phyloP scores from a whole-genome alignment of 2,797 vertebrate species.

The Phrynocephalus guinanensis region DNA sequence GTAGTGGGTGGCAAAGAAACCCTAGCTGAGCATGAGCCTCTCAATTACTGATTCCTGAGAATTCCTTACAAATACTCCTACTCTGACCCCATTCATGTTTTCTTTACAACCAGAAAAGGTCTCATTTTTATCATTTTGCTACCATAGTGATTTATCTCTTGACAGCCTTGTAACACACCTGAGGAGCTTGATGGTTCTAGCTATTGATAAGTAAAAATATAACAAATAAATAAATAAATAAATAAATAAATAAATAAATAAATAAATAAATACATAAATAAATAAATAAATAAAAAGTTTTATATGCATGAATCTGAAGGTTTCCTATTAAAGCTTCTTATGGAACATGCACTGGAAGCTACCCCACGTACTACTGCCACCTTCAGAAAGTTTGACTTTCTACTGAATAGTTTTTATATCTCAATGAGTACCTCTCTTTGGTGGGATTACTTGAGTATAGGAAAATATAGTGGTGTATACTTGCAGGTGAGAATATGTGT shows the following conservation, averaged over 20 bases:
- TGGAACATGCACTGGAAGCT: background rate
- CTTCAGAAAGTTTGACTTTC: background rate
- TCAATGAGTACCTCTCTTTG: background rate
- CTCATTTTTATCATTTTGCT: conserved; percentile 11
- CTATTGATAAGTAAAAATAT: no score
- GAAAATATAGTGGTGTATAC: no score
- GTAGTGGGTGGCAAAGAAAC: background rate
- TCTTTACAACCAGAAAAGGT: background rate
- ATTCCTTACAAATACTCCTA: background rate
- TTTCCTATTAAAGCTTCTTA: background rate
- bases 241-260: no score
- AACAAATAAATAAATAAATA: no score
- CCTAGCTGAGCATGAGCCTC: background rate
- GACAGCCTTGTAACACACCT: background rate
- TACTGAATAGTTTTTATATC: background rate
- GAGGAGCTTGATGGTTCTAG: background rate
- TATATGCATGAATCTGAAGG: background rate
- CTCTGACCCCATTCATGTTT: background rate
- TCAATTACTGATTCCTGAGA: background rate
- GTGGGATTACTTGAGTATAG: background rate
- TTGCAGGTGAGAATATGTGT: background rate
- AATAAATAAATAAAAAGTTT: no score
- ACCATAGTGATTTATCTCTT: background rate
- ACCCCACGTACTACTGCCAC: no score
- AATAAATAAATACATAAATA: no score